Base-by-base conservation (phyloP, 2,888 invertebrate genomes). In the Ectemnius lituratus region DNA sequence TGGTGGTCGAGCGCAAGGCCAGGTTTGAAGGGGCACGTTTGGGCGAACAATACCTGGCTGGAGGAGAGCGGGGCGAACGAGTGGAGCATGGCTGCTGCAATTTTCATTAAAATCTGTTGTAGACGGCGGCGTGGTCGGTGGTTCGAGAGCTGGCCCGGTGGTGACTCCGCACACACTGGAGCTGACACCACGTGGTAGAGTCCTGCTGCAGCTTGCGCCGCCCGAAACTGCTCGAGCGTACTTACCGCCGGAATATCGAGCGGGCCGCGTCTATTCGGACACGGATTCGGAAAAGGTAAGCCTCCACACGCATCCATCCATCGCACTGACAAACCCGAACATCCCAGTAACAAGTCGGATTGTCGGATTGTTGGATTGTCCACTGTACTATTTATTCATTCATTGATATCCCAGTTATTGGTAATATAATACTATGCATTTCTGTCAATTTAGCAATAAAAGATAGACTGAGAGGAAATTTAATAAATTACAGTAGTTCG, bases 201-300 rank as follows among this genome's bases (percentile, higher is more conserved):
- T 93, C 74, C 92, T 87, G 63, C 79, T 90, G 70, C 87, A 88
- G 73, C 86, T 87, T 59, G 90, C 91, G 70, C 86, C 91, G 18
- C 88, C 89, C 73, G 90, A 90, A 85, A 89, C 90, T 57, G 91
- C 90, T 28, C 87, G 90, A 68, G 91, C 92, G 23, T 93, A 93
- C 89, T 86, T 93, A 73, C 93, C 93, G 61, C 93, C 93, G 2
- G 93, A 93, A 87, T 93, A 92, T 88, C 91, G 92, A 80, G 91
- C 91, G 56, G 92, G 91, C 80, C 92, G 91, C 72, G 75, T 88
- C 57, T 93, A 91, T 85, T 91, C 92, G 64, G 93, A 93, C 85
- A 92, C 92, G 67, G 93, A 93, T 88, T 92, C 92, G 66, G 93
- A 93, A 91, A 93, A 93, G 92, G 93, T 93, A 88, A 87, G 78